These are phyloP conservation scores for Sitodiplosis mosellana DNA, from an alignment of 1,140 invertebrate species.

Conservation along the genomic window DNA sequence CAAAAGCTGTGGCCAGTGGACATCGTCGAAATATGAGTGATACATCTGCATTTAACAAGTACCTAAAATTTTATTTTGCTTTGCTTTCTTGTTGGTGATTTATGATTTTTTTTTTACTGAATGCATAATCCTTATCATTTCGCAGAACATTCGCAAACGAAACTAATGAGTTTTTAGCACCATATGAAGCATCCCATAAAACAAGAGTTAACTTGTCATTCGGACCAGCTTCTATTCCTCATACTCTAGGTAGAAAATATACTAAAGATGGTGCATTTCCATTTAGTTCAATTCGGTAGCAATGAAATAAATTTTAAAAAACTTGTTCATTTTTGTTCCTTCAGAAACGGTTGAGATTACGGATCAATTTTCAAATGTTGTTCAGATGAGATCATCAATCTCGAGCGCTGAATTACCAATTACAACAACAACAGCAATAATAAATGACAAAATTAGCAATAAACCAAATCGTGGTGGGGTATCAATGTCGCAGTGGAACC, in stretches of 20 bases:
- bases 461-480: constrained; percentile 27
- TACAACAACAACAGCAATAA: constrained; percentile 15
- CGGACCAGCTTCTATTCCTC: constrained; percentile 4
- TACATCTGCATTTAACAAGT: constrained; percentile 73
- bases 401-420: background rate
- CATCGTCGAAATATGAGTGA: constrained; percentile 73
- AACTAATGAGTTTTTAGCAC: constrained; percentile 53
- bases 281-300: no score
- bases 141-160: constrained; percentile 55
- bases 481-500: constrained; percentile 54
- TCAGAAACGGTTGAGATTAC: no score
- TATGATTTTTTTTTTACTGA: constrained; percentile 2
- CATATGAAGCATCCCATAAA: constrained; percentile 48
- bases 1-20: constrained; percentile 17
- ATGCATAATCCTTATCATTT: constrained; percentile 10
- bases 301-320: no score
- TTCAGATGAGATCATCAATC: background rate
- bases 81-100: constrained; percentile 1
- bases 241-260: no score
- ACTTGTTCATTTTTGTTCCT: background rate
- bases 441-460: constrained; percentile 9
- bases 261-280: no score
- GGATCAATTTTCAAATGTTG: no score
- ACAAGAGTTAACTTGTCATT: constrained; percentile 26
- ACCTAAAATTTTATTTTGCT: constrained; percentile 16